phyloP scores from a whole-genome alignment of 1,140 invertebrate genomes.

The Nylanderia fulva region DNA sequence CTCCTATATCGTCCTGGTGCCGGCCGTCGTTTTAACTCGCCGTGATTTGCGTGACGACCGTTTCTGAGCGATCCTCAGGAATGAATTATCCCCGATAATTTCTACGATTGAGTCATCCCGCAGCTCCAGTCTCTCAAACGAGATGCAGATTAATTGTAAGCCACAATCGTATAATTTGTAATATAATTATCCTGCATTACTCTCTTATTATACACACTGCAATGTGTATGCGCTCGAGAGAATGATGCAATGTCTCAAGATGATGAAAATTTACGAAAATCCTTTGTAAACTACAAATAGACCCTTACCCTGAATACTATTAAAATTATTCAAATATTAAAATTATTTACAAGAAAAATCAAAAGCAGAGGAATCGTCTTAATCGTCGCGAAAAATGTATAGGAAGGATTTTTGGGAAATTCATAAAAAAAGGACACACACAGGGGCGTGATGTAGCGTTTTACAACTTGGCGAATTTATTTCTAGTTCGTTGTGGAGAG shows the following conservation, averaged over 20 bases:
- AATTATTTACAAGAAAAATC: neutral
- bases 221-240: neutral
- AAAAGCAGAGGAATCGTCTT: neutral
- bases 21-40: slow-evolving; percentile 45
- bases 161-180: slow-evolving; percentile 9
- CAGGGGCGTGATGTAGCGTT: slow-evolving; percentile 60
- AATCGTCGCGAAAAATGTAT: neutral
- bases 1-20: slow-evolving; percentile 36
- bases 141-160: slow-evolving; percentile 46
- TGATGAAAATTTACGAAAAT: neutral
- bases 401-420: neutral
- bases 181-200: neutral
- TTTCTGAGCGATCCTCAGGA: slow-evolving; percentile 44
- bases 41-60: slow-evolving; percentile 67
- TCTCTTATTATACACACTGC: neutral
- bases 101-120: slow-evolving; percentile 52
- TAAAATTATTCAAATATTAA: neutral
- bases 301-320: neutral
- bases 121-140: slow-evolving; percentile 1
- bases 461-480: slow-evolving; percentile 82
- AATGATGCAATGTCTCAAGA: neutral
- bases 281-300: neutral
- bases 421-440: neutral
- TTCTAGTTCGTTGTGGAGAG: slow-evolving; percentile 73
- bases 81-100: slow-evolving; percentile 55